A percentile compares a stretch with the other conserved stretches of the same genome.
Conservation (phyloP, 2,888 invertebrate genomes). For the Drosophila longiperda region DNA sequence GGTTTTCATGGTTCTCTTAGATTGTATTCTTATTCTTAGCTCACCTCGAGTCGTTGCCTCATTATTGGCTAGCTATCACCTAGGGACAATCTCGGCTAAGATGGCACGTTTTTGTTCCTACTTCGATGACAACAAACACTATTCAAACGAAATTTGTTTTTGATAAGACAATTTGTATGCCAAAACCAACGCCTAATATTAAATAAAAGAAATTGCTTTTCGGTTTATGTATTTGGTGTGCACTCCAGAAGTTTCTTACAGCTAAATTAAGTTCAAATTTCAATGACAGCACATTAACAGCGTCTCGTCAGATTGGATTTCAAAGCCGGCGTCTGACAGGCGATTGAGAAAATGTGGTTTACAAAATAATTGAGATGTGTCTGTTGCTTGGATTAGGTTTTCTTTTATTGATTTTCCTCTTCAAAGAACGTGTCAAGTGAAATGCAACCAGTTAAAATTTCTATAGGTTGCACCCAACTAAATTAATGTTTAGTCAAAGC, state of each 20-base stretch:
- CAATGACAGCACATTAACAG: constrained; percentile 61
- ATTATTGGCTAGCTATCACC: constrained; percentile 44
- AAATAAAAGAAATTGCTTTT: constrained; percentile 66
- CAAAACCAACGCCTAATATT: constrained; percentile 56
- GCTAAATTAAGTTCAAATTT: constrained; percentile 74
- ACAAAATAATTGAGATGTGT: constrained; percentile 22
- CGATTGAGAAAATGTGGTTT: constrained; percentile 46
- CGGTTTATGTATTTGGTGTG: constrained; percentile 24
- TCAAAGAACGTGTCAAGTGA: constrained; percentile 40
- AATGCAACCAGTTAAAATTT: constrained; percentile 27
- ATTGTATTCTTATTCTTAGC: neutral
- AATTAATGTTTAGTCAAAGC: constrained; percentile 23
- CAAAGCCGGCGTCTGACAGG: constrained; percentile 40
- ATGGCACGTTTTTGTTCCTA: constrained; percentile 38
- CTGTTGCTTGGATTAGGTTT: neutral
- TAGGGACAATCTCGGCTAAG: constrained; percentile 37
- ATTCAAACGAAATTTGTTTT: constrained; percentile 67
- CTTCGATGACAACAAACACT: constrained; percentile 59
- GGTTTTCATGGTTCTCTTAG: constrained; percentile 13
- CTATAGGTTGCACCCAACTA: constrained; percentile 9
- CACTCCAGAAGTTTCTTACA: constrained; percentile 32
- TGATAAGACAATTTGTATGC: constrained; percentile 74
- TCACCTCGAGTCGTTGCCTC: constrained; percentile 1
- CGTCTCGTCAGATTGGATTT: constrained; percentile 52
- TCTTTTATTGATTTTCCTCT: constrained; percentile 23